Percentiles rank a stretch among this genome's conserved stretches.
Conservation (phyloP, 2,113 vertebrate species). For the Oncorhynchus nerka region DNA sequence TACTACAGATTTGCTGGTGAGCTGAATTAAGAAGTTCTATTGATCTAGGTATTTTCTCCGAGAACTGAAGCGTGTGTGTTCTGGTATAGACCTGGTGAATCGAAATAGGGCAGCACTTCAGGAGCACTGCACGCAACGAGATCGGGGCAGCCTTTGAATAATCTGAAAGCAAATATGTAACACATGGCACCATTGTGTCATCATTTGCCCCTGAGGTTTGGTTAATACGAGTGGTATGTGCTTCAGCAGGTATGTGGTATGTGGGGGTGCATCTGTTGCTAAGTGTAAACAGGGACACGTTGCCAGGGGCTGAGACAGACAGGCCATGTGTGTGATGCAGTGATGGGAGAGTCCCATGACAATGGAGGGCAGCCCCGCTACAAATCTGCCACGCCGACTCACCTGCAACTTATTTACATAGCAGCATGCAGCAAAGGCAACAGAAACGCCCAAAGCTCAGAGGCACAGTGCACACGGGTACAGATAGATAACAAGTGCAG, state of each 20-base stretch:
- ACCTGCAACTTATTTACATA: constrained; percentile 3
- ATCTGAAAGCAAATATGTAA: neutral
- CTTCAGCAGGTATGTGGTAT: neutral
- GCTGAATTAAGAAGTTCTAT: neutral
- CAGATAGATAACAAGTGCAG: neutral
- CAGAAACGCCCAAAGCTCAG: constrained; percentile 25
- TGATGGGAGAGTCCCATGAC: constrained; percentile 33
- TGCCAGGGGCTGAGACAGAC: constrained; percentile 20
- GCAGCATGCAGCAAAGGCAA: constrained; percentile 58
- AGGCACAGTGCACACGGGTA: neutral
- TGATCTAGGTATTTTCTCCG: neutral
- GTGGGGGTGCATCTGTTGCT: neutral
- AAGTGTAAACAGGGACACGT: constrained; percentile 28
- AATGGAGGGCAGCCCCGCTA: constrained; percentile 16
- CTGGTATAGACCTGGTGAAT: neutral
- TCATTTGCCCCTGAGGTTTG: no score
- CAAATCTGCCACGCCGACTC: neutral
- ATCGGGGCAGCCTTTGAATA: neutral
- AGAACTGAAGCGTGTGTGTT: neutral
- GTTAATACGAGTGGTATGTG: neutral
- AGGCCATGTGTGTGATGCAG: constrained; percentile 21
- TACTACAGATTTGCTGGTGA: neutral
- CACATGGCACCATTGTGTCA: neutral
- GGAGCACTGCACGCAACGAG: neutral
- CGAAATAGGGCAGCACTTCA: neutral